These are phyloP conservation scores for Plemyria rubiginata DNA, from an alignment of 2,888 invertebrate genomes.

Conservation along the genomic window DNA sequence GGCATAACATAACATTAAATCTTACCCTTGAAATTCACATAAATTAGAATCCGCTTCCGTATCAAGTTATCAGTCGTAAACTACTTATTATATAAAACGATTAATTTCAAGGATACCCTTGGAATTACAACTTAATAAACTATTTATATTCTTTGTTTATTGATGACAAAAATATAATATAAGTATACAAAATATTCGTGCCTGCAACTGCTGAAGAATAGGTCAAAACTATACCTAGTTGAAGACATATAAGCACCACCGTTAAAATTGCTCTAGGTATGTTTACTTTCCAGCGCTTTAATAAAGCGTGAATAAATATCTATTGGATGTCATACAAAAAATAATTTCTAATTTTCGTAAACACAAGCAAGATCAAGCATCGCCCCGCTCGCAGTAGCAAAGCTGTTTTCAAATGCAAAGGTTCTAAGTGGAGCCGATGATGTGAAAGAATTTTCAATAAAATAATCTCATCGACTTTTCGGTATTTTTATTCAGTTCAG, in stretches of 20 bases:
- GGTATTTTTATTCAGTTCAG: slow-evolving; percentile 6
- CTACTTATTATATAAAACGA: not conserved
- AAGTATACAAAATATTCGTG: too few species aligned
- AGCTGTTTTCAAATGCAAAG: slow-evolving; percentile 21
- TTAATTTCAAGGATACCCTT: not conserved
- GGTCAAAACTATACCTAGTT: too few species aligned
- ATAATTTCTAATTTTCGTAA: too few species aligned
- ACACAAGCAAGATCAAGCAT: slow-evolving; percentile 6
- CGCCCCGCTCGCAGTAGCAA: slow-evolving; percentile 15
- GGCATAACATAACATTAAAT: not conserved
- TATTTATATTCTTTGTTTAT: not conserved
- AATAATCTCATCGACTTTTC: slow-evolving; percentile 31
- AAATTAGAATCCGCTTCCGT: not conserved
- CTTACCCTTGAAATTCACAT: not conserved
- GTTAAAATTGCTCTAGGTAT: too few species aligned
- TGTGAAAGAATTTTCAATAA: slow-evolving; percentile 31
- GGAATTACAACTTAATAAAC: not conserved
- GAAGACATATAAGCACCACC: too few species aligned
- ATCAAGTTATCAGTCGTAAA: not conserved
- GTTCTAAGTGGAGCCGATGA: slow-evolving; percentile 30
- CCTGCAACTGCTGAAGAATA: too few species aligned
- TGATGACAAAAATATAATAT: not conserved
- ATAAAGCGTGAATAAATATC: too few species aligned
- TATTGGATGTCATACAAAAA: too few species aligned
- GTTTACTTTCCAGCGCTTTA: too few species aligned